These are phyloP conservation scores for Iphiclides podalirius DNA, from an alignment of 2,888 invertebrate species.

Conservation along the genomic window DNA sequence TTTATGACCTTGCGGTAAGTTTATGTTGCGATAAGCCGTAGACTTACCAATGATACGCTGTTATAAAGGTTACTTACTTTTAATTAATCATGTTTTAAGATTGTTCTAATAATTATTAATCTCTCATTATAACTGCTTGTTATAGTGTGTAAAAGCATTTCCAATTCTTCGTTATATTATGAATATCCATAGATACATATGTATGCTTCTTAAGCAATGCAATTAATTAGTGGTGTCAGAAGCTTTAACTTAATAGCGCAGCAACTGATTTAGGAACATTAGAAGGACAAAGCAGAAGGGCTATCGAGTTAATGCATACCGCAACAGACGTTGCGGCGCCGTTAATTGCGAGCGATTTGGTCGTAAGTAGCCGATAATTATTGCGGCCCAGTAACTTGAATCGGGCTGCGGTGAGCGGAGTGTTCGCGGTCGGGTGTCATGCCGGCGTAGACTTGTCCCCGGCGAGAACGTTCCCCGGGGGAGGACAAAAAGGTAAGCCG, in stretches of 20 bases:
- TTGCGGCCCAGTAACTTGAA: background rate
- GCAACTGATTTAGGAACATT: constrained; percentile 1
- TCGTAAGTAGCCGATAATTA: constrained; percentile 25
- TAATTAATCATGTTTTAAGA: background rate
- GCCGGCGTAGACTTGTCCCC: background rate
- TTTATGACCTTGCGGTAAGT: constrained; percentile 59
- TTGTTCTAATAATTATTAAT: no score
- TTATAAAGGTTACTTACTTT: constrained; percentile 12
- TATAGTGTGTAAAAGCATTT: no score
- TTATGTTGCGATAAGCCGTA: constrained; percentile 53
- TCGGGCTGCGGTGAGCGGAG: background rate
- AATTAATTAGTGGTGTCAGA: no score
- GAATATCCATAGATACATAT: no score
- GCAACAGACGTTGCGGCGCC: constrained; percentile 13
- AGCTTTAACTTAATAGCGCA: no score
- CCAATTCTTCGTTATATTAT: no score
- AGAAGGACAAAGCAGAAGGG: constrained; percentile 2
- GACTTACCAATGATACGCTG: constrained; percentile 31
- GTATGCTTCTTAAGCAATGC: no score
- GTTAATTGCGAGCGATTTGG: constrained; percentile 29
- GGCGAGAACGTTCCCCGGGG: no score
- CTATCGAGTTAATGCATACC: constrained; percentile 16
- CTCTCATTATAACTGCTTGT: no score
- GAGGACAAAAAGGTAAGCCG: constrained; percentile 58
- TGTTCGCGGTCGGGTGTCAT: background rate